These are phyloP conservation scores for Sitta europaea DNA, from an alignment of 2,113 vertebrate species.

Conservation along the genomic window DNA sequence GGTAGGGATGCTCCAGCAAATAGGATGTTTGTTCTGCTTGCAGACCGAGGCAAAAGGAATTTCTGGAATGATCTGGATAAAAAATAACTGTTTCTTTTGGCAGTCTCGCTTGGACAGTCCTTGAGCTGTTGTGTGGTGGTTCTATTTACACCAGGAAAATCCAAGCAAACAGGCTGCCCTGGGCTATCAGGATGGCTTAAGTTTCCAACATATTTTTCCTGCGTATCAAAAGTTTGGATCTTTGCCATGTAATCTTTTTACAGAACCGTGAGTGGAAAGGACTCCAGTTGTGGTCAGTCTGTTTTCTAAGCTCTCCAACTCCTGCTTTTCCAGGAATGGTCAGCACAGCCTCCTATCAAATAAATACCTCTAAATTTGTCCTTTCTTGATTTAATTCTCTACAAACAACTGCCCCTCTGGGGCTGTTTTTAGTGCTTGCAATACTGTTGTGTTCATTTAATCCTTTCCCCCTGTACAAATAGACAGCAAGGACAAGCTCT, in stretches of 20 bases:
- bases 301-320: neutral
- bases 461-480: neutral
- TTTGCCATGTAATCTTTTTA: neutral
- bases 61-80: slow-evolving; percentile 24
- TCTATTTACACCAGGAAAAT: slow-evolving; percentile 37
- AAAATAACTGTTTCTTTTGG: slow-evolving; percentile 30
- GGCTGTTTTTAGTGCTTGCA: neutral
- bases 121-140: slow-evolving; percentile 16
- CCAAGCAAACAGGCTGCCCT: slow-evolving; percentile 17
- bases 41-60: neutral
- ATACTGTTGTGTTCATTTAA: neutral
- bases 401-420: neutral
- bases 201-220: slow-evolving; percentile 7
- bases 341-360: neutral
- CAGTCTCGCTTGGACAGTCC: neutral
- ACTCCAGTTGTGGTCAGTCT: neutral
- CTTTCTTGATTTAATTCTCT: neutral
- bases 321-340: neutral
- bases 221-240: neutral
- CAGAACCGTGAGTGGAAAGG: neutral
- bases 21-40: neutral
- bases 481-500: neutral
- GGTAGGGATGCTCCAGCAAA: neutral
- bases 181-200: neutral
- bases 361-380: neutral